Base-by-base conservation (phyloP, 2,797 vertebrate genomes). In the Austrolebias charrua region DNA sequence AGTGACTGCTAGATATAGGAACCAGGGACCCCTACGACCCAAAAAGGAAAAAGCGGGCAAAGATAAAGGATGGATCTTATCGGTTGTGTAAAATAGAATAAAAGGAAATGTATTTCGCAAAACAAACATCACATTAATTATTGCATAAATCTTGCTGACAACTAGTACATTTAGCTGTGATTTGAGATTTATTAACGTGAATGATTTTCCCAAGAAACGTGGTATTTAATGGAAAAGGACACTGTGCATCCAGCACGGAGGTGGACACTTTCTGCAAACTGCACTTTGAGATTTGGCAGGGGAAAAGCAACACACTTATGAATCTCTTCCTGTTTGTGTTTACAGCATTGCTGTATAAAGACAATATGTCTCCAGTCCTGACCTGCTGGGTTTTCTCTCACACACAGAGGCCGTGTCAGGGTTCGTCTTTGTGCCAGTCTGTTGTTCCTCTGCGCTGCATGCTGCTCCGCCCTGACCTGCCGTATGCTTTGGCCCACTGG, bases 321-420 rank as follows among this genome's bases (percentile, higher is more conserved):
- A 86, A 81, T 79, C 82, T 77, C 80, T 91, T 91, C 88, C 89
- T 91, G 89, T 92, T 93, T 90, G 86, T 90, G 85, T 90, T 92
- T 88, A 89, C 63, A 70, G 65, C 65, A 63, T 50, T 62, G 72
- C 71, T 71, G 72, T 67, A 79, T 75, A 59, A 59, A 71, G 60
- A 55, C 80, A 78, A 73, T 65, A 66, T 54, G 63, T 71, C 69
- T 79, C 40, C 60, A 43, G 53, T 79, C 66, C 49, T 53, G 61
- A 71, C 16, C 43, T 58, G 68, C 49, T 20, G 19, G 28, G 52
- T 51, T 75, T 66, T 76, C 60, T 67, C 63, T 73, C 58, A 60
- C 35, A 60, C 35, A 60, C 43, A 53, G 45, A 65, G 52, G 43
- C 63, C 43, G 43, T 18, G 49, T 55, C 46, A 53, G 62, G 58